Percentiles rank a stretch among this genome's conserved stretches.
Evolutionary conservation across 2,113 vertebrate species (phyloP).

Genomic region (Cebidichthys violaceus): DNA sequence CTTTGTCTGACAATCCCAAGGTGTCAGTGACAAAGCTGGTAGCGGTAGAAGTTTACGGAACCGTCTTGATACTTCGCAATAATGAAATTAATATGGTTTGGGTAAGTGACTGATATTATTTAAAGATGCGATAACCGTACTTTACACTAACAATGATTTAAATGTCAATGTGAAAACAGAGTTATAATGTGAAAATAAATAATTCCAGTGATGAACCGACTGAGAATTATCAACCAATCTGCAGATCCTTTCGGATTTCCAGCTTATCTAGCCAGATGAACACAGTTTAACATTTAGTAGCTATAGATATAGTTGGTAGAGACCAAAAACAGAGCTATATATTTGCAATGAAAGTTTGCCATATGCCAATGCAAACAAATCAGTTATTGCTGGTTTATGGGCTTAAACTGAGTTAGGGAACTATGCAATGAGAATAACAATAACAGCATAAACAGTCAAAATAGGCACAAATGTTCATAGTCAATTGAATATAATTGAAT

Average conservation of each 20-base stretch:
- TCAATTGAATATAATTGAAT: not conserved
- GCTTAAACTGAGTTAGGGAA: not conserved
- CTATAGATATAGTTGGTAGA: no score
- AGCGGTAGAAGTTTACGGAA: constrained; percentile 51
- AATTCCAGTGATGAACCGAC: not conserved
- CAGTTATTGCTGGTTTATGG: not conserved
- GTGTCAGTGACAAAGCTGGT: constrained; percentile 61
- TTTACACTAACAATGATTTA: not conserved
- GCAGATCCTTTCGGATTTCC: not conserved
- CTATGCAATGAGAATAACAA: not conserved
- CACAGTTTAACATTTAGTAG: not conserved
- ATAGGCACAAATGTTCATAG: not conserved
- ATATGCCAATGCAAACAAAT: not conserved
- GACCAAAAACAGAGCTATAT: not conserved
- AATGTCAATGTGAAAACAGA: not conserved
- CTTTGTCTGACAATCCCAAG: not conserved
- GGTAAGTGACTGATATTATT: constrained; percentile 35
- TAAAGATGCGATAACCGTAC: not conserved
- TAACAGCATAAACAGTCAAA: not conserved
- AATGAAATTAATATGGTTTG: constrained; percentile 42
- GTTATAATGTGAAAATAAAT: not conserved
- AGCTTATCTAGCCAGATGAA: not conserved
- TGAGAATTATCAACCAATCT: not conserved
- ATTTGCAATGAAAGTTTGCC: not conserved
- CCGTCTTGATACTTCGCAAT: constrained; percentile 49